phyloP scores from a whole-genome alignment of 2,888 invertebrate genomes.

The Gortyna flavago region DNA sequence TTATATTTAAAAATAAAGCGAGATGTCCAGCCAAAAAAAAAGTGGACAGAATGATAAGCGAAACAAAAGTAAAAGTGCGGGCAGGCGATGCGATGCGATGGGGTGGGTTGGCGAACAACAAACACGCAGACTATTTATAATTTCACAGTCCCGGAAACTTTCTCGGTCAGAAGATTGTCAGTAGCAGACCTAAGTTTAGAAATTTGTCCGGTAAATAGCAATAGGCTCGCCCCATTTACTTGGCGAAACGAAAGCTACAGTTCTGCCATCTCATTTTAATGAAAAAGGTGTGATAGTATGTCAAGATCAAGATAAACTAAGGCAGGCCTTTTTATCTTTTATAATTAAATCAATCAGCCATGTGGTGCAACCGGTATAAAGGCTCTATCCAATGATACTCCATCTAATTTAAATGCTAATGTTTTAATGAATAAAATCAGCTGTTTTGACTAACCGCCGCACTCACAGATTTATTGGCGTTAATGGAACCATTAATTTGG shows the following conservation, averaged over 20 bases:
- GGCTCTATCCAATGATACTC: not conserved
- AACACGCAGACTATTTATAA: no score
- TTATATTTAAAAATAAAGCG: no score
- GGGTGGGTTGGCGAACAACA: no score
- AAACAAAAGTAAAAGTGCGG: no score
- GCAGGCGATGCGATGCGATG: no score
- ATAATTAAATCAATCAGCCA: constrained; percentile 5
- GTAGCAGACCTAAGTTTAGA: no score
- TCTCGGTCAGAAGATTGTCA: no score
- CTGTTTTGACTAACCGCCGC: constrained; percentile 14
- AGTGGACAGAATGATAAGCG: no score
- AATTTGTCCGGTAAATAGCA: not conserved
- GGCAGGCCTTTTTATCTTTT: not conserved
- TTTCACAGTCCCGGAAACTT: no score
- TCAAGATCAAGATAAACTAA: not conserved
- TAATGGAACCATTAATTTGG: constrained; percentile 20
- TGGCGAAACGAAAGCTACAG: not conserved
- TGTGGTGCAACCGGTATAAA: constrained; percentile 28
- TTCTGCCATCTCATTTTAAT: not conserved
- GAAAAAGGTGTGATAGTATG: not conserved
- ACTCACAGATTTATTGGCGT: constrained; percentile 25
- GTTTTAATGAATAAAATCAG: constrained; percentile 42
- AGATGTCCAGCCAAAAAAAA: no score
- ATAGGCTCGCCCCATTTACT: not conserved
- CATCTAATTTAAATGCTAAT: constrained; percentile 52